Evolutionary conservation across 30 jellyfish, hydroid and myxozoan species (phyloP).

Genomic region (Mastigias papua): DNA sequence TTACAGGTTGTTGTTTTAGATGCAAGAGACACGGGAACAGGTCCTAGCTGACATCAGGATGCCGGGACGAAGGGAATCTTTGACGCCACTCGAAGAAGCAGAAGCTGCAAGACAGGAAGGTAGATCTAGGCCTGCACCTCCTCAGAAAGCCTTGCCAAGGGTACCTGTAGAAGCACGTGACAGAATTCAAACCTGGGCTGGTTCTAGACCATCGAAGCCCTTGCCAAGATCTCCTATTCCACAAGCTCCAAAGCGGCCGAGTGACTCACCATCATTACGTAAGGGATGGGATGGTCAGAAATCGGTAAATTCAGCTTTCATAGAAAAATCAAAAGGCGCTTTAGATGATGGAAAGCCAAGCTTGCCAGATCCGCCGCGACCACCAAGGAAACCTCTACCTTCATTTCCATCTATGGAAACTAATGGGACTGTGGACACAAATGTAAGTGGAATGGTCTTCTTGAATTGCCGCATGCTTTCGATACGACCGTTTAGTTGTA

Average conservation of each 20-base stretch:
- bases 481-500: too few species aligned
- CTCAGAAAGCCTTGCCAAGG: constrained; percentile 63
- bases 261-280: constrained; percentile 20
- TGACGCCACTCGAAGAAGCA: constrained; percentile 28
- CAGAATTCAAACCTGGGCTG: constrained; percentile 63
- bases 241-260: constrained; percentile 54
- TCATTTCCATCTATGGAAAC: not conserved
- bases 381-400: constrained; percentile 56
- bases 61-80: constrained; percentile 47
- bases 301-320: constrained; percentile 57
- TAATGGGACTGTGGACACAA: not conserved
- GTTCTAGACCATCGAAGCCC: constrained; percentile 61
- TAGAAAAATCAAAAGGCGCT: constrained; percentile 12
- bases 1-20: not conserved
- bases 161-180: constrained; percentile 15
- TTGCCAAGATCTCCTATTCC: constrained; percentile 50
- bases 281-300: constrained; percentile 65
- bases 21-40: constrained; percentile 25
- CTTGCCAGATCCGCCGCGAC: not conserved
- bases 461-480: too few species aligned
- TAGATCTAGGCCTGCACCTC: constrained; percentile 44
- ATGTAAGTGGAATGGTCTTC: not conserved
- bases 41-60: constrained; percentile 50
- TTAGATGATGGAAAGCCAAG: not conserved
- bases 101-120: not conserved